Evolutionary conservation across 2,888 invertebrate species (phyloP), one percentile per base, ranked within the genome.

Genomic region (Drosophila subsilvestris): DNA sequence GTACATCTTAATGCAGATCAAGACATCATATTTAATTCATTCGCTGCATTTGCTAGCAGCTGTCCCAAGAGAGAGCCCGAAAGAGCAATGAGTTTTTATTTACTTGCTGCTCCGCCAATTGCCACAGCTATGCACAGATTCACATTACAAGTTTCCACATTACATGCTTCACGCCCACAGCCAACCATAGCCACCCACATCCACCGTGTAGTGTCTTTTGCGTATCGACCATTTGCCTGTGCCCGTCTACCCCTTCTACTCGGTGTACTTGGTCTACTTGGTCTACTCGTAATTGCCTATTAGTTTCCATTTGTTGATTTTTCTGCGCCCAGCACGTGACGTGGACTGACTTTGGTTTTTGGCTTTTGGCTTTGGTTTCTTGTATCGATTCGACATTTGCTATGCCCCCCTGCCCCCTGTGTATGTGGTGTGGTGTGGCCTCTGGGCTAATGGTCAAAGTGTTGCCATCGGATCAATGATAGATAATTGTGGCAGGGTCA

Each of bases 221-320:
- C 58, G 59, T 51, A 44, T 42, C 25, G 45, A 79, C 81, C 81
- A 75, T 81, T 78, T 82, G 78, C 80, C 57, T 80, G 72, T 12
- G 5, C 32, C 5, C 5, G 37, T 14, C 0, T 29, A 3, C 3
- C 20, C 2, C 1, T 2, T 20, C 3, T 20, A 3, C 20, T 20
- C 20, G 20, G 1, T 20, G 1, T 22, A 3, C 2, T 1, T 20
- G 20, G 22, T 22, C 3, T 22, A 22, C 22, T 22, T 22, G 22
- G 22, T 22, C 3, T 22, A 22, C 4, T 14, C 37, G 14, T 89
- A 83, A 89, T 89, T 83, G 89, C 79, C 89, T 81, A 83, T 83
- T 89, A 83, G 89, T 85, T 83, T 85, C 76, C 88, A 87, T 82
- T 82, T 88, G 89, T 88, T 88, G 87, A 87, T 70, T 85, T 75